phyloP scores from a whole-genome alignment of 2,888 invertebrate species.

The Cataglyphis livida region DNA sequence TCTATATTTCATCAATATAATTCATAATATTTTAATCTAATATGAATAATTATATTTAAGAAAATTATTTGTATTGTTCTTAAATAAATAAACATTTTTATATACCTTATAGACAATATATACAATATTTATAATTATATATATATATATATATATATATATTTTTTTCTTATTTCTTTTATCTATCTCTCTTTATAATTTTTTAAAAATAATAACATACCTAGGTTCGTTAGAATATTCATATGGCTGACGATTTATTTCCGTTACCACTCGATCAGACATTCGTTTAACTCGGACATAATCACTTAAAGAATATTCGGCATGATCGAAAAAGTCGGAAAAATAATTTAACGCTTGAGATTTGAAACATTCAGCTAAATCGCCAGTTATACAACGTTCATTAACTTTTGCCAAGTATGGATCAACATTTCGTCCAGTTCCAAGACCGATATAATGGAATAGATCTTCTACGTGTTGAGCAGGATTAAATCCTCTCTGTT shows the following conservation, averaged over 20 bases:
- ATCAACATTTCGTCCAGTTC: conserved; percentile 91
- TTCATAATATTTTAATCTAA: neutral
- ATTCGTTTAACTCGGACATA: conserved; percentile 91
- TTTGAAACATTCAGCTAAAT: conserved; percentile 95
- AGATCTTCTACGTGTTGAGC: conserved; percentile 89
- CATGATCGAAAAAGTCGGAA: conserved; percentile 92
- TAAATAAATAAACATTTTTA: neutral
- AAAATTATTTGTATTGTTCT: neutral
- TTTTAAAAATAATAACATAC: conserved; percentile 64
- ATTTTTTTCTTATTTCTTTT: neutral
- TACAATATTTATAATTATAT: neutral
- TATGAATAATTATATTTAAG: neutral
- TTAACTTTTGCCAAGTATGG: conserved; percentile 92
- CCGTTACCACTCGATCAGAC: conserved; percentile 90
- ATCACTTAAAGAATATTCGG: conserved; percentile 87
- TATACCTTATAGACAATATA: neutral
- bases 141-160: neutral
- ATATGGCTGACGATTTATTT: conserved; percentile 90
- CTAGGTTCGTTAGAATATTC: conserved; percentile 90
- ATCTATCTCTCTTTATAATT: neutral
- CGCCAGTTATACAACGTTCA: conserved; percentile 91
- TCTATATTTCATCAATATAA: conserved; percentile 3
- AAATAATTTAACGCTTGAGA: conserved; percentile 92
- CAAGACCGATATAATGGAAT: conserved; percentile 93
- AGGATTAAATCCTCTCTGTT: conserved; percentile 47